A percentile compares a stretch with the other conserved stretches of the same genome.
phyloP scores from a whole-genome alignment of 2,888 invertebrate genomes.

The Pollenia amentaria region DNA sequence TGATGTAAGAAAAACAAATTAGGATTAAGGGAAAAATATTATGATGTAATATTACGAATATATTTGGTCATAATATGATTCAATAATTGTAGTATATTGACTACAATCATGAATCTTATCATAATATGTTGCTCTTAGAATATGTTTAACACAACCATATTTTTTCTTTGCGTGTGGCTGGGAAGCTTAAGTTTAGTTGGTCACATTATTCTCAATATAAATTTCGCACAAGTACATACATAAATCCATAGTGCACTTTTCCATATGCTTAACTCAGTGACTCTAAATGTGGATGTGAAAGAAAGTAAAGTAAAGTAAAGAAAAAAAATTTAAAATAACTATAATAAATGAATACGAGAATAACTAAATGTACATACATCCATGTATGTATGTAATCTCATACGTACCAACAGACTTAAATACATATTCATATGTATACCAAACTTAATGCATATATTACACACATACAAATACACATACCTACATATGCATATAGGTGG shows the following conservation, averaged over 20 bases:
- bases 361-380: neutral
- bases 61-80: too few relatives aligned
- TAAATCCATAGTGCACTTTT: constrained; percentile 19
- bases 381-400: constrained; percentile 2
- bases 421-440: constrained; percentile 12
- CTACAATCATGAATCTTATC: too few relatives aligned
- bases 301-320: constrained; percentile 28
- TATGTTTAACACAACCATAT: too few relatives aligned
- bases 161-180: too few relatives aligned
- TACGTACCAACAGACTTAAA: neutral
- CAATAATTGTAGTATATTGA: too few relatives aligned
- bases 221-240: neutral
- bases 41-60: too few relatives aligned
- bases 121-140: too few relatives aligned
- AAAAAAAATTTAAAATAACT: neutral
- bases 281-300: constrained; percentile 29
- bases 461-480: neutral
- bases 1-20: too few relatives aligned
- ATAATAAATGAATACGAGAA: constrained; percentile 29
- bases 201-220: neutral
- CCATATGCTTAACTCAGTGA: constrained; percentile 30
- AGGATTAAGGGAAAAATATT: too few relatives aligned
- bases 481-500: constrained; percentile 13
- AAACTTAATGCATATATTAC: neutral
- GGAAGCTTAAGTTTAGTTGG: neutral